Percentiles rank a stretch among this genome's conserved stretches.
Evolutionary conservation across 1,140 invertebrate species (phyloP).

Genomic region (Drosophila navojoa): DNA sequence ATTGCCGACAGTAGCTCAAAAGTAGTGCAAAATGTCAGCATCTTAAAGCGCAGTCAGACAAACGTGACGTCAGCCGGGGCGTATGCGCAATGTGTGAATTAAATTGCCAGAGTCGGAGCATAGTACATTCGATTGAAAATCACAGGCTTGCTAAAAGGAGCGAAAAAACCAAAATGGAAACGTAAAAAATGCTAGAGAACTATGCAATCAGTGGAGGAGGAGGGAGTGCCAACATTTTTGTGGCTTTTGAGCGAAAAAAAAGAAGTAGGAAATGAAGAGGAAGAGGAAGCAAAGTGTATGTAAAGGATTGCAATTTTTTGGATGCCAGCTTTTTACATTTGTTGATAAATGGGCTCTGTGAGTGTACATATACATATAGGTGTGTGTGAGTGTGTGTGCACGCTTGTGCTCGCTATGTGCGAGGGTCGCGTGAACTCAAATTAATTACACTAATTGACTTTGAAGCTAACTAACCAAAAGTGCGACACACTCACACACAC

Average conservation of each 20-base stretch:
- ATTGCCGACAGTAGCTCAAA: constrained; percentile 39
- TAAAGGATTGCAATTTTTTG: constrained; percentile 39
- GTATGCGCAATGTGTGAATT: constrained; percentile 36
- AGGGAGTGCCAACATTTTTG: constrained; percentile 49
- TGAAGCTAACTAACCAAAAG: constrained; percentile 57
- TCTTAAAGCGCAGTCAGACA: constrained; percentile 22
- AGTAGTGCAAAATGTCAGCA: constrained; percentile 24
- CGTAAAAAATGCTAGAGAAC: constrained; percentile 11
- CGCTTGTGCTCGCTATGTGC: not conserved
- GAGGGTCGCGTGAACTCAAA: constrained; percentile 47
- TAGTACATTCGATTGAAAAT: constrained; percentile 39
- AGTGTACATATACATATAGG: no score
- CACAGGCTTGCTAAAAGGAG: constrained; percentile 15
- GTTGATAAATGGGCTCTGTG: constrained; percentile 47
- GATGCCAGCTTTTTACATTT: constrained; percentile 26
- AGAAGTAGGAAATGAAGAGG: not conserved
- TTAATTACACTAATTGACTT: constrained; percentile 72
- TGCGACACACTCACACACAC: constrained; percentile 12
- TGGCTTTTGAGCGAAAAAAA: constrained; percentile 34
- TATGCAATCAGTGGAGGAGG: constrained; percentile 37
- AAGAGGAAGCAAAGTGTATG: not conserved
- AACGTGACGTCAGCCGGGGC: not conserved
- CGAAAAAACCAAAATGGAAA: not conserved
- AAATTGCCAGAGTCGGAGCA: constrained; percentile 26
- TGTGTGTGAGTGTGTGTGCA: no score